These are phyloP conservation scores for Triops longicaudatus DNA, from an alignment of 1,140 invertebrate species.

Conservation along the genomic window DNA sequence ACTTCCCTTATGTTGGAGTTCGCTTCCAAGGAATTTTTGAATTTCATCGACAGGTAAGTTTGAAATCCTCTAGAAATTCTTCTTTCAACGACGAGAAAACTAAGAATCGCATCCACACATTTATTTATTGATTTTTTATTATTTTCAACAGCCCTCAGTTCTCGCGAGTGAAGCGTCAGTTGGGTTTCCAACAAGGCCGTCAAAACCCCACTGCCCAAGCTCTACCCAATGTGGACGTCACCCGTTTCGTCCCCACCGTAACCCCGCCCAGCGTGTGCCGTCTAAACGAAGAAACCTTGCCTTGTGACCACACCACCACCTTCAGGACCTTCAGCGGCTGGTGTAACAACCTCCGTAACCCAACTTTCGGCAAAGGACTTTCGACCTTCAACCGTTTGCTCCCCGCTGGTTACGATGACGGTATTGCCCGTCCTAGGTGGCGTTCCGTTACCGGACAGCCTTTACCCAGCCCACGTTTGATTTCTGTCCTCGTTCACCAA, in stretches of 20 bases:
- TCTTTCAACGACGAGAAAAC: neutral
- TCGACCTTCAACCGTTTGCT: slow-evolving; percentile 77
- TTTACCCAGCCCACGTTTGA: slow-evolving; percentile 68
- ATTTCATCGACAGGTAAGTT: slow-evolving; percentile 51
- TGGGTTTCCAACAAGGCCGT: slow-evolving; percentile 26
- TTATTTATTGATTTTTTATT: no score
- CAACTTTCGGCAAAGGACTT: slow-evolving; percentile 71
- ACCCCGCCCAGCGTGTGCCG: slow-evolving; percentile 31
- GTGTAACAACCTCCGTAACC: slow-evolving; percentile 84
- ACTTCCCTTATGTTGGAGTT: slow-evolving; percentile 79
- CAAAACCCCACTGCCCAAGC: slow-evolving; percentile 23
- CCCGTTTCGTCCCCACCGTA: slow-evolving; percentile 42
- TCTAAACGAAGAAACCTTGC: slow-evolving; percentile 38
- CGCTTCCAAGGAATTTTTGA: slow-evolving; percentile 72
- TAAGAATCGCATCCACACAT: slow-evolving; percentile 6
- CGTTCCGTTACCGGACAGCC: slow-evolving; percentile 60
- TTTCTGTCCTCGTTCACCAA: slow-evolving; percentile 78
- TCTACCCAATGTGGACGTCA: slow-evolving; percentile 59
- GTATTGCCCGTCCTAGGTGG: slow-evolving; percentile 64
- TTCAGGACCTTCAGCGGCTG: slow-evolving; percentile 76
- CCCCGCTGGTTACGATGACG: slow-evolving; percentile 81
- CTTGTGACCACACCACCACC: slow-evolving; percentile 68
- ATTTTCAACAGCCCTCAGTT: slow-evolving; percentile 22
- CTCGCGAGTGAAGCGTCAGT: slow-evolving; percentile 22
- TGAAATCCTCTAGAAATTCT: neutral